phyloP scores from a whole-genome alignment of 1,140 invertebrate species.

The Pseudomyrmex cubaensis region DNA sequence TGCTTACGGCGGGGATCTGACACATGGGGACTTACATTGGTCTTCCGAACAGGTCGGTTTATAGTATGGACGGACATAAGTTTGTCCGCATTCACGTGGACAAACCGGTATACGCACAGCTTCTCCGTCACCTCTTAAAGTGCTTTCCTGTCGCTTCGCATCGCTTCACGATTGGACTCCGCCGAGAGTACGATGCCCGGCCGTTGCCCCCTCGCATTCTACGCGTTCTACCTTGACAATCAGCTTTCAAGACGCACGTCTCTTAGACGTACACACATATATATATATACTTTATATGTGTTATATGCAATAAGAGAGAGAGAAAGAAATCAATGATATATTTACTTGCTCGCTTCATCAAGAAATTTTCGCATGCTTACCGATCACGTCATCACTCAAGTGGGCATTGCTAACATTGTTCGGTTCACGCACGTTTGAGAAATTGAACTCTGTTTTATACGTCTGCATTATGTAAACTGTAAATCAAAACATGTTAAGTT shows the following conservation, averaged over 20 bases:
- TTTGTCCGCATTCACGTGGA: slow-evolving; percentile 34
- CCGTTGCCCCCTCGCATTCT: slow-evolving; percentile 69
- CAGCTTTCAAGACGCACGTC: slow-evolving; percentile 18
- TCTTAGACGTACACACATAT: slow-evolving; percentile 5
- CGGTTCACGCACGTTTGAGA: too few species aligned
- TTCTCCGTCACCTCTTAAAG: slow-evolving; percentile 29
- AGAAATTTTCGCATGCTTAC: not conserved
- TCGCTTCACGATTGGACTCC: slow-evolving; percentile 9
- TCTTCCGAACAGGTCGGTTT: slow-evolving; percentile 5
- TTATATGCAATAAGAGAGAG: not conserved
- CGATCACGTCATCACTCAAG: too few species aligned
- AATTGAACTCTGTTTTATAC: too few species aligned
- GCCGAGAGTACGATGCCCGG: slow-evolving; percentile 69
- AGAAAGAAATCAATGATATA: too few species aligned
- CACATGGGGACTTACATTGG: not conserved
- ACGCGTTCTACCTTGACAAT: slow-evolving; percentile 48
- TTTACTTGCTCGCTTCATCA: slow-evolving; percentile 9
- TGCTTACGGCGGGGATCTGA: not conserved
- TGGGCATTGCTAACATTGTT: too few species aligned
- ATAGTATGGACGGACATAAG: slow-evolving; percentile 49
- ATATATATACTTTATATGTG: not conserved
- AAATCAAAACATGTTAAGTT: too few species aligned
- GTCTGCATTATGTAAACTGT: too few species aligned
- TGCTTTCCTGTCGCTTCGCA: slow-evolving; percentile 10
- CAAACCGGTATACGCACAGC: slow-evolving; percentile 55